phyloP scores from a whole-genome alignment of 2,797 vertebrate genomes.

The Chrysocyon brachyurus region DNA sequence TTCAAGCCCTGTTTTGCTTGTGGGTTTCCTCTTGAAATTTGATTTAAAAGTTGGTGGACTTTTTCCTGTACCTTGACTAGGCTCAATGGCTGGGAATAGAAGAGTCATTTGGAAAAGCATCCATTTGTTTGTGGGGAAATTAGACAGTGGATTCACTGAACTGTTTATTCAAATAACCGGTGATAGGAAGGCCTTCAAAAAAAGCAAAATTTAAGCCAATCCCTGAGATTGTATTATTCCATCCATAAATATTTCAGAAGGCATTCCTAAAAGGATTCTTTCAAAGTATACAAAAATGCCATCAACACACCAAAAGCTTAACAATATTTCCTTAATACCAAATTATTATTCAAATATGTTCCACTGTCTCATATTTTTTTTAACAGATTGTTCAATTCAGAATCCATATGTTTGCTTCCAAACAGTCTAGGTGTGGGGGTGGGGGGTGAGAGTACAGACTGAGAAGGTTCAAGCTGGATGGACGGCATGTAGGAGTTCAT shows the following conservation, averaged over 20 bases:
- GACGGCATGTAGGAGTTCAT: neutral
- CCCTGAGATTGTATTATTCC: neutral
- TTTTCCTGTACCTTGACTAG: neutral
- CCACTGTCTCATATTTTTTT: neutral
- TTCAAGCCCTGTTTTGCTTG: neutral
- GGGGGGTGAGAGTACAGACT: accelerated
- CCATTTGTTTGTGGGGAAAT: neutral
- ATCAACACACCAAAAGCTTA: neutral
- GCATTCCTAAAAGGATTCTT: neutral
- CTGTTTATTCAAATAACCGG: neutral
- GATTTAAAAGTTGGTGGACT: neutral
- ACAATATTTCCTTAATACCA: neutral
- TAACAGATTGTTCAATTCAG: neutral
- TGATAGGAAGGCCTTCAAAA: neutral
- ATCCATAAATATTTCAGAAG: conserved; percentile 11
- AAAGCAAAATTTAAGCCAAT: neutral
- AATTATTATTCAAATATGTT: conserved; percentile 3
- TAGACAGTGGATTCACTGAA: neutral
- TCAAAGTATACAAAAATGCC: neutral
- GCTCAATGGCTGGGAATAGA: neutral
- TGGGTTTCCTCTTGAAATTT: neutral
- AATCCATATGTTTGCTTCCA: neutral
- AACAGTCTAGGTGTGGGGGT: neutral
- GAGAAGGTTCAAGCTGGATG: neutral
- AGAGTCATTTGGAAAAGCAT: neutral